Evolutionary conservation across 2,113 vertebrate genomes (phyloP).

Genomic region (Gila orcuttii): DNA sequence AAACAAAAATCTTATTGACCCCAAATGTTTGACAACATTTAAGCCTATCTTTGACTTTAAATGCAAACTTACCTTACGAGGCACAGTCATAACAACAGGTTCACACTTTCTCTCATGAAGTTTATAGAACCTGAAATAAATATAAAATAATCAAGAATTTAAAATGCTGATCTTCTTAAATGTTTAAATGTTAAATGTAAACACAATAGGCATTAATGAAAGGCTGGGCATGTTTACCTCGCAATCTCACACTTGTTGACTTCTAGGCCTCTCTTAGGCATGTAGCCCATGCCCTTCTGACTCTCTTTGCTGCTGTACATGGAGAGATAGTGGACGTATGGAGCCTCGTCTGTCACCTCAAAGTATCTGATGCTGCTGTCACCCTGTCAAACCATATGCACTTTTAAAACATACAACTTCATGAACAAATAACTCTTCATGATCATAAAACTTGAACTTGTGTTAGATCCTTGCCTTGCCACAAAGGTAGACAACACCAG

Average conservation of each 20-base stretch:
- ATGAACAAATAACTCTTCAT: neutral
- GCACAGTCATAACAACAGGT: conserved; percentile 84
- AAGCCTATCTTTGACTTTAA: neutral
- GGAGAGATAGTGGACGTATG: conserved; percentile 87
- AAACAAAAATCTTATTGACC: neutral
- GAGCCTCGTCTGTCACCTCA: conserved; percentile 87
- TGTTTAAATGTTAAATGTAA: too few relatives aligned
- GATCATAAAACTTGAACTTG: neutral
- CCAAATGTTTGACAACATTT: neutral
- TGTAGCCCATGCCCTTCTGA: conserved; percentile 90
- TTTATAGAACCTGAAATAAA: conserved; percentile 81
- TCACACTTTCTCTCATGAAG: conserved; percentile 86
- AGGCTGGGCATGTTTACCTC: conserved; percentile 71
- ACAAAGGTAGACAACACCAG: conserved; percentile 86
- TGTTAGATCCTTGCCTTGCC: conserved; percentile 79
- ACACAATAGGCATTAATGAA: conserved; percentile 9
- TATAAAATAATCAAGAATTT: neutral
- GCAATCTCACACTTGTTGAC: conserved; percentile 93
- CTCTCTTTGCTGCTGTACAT: conserved; percentile 91
- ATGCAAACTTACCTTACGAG: conserved; percentile 77
- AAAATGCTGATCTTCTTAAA: neutral
- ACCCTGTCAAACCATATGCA: conserved; percentile 72
- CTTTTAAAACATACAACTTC: neutral
- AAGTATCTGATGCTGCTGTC: conserved; percentile 94
- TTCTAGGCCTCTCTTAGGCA: conserved; percentile 91